Percentiles rank a stretch among this genome's conserved stretches.
These are phyloP conservation scores for Sarcophaga bullata DNA, from an alignment of 1,140 invertebrate species.

Conservation along the genomic window DNA sequence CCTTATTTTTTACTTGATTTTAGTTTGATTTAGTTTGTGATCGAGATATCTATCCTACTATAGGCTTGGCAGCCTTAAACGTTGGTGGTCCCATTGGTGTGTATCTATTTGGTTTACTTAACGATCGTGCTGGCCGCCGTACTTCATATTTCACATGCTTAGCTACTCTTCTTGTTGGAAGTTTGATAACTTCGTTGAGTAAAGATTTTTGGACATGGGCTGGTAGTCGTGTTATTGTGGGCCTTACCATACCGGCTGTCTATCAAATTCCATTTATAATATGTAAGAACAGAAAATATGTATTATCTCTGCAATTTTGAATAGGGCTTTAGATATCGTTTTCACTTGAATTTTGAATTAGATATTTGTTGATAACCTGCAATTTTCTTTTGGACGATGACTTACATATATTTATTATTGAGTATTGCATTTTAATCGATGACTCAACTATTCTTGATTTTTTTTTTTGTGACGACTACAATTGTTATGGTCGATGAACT, in stretches of 20 bases:
- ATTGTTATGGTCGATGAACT: too few species aligned
- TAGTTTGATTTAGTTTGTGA: constrained; percentile 89
- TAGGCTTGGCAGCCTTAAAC: constrained; percentile 84
- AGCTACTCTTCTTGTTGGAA: constrained; percentile 80
- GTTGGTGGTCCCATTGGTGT: constrained; percentile 84
- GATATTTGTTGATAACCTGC: too few species aligned
- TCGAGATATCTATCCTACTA: constrained; percentile 83
- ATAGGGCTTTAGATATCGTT: too few species aligned
- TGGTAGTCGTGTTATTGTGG: constrained; percentile 79
- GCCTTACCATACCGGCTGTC: constrained; percentile 89
- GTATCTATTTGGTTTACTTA: constrained; percentile 79
- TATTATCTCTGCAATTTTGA: too few species aligned
- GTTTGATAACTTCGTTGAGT: constrained; percentile 77
- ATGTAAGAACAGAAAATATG: constrained; percentile 71
- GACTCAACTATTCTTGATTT: too few species aligned
- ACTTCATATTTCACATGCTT: constrained; percentile 85
- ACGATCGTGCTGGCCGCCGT: constrained; percentile 84
- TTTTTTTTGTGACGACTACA: too few species aligned
- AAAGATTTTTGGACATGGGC: constrained; percentile 86
- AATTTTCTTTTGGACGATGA: too few species aligned
- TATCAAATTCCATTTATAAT: constrained; percentile 97
- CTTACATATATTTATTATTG: too few species aligned
- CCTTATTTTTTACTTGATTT: neutral
- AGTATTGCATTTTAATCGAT: too few species aligned
- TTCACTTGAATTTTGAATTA: too few species aligned